phyloP scores from a whole-genome alignment of 2,797 vertebrate species.

The Selene dorsalis region DNA sequence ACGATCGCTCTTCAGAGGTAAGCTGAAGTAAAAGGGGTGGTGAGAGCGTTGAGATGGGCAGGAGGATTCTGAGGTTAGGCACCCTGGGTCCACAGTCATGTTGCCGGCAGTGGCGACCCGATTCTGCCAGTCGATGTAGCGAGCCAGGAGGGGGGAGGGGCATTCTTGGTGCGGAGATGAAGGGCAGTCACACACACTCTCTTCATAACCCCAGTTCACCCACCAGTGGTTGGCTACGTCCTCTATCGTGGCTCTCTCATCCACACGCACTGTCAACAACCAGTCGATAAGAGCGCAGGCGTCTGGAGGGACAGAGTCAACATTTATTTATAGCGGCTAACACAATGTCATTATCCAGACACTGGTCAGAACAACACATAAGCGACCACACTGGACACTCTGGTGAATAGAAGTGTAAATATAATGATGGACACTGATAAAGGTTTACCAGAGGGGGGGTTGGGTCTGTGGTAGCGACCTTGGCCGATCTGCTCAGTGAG shows the following conservation, averaged over 20 bases:
- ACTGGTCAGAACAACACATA: neutral
- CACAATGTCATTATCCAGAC: neutral
- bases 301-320: constrained; percentile 74
- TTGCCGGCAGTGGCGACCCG: constrained; percentile 58
- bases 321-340: constrained; percentile 41
- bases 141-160: constrained; percentile 86
- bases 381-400: neutral
- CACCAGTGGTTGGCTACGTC: constrained; percentile 92
- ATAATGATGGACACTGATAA: neutral
- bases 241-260: constrained; percentile 87
- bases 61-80: constrained; percentile 56
- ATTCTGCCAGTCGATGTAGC: constrained; percentile 90
- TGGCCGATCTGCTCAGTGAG: constrained; percentile 87
- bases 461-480: constrained; percentile 84
- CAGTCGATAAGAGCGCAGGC: constrained; percentile 89
- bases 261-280: constrained; percentile 85
- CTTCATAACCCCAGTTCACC: constrained; percentile 90
- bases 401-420: neutral
- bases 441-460: constrained; percentile 84
- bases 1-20: constrained; percentile 65
- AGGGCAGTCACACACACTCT: constrained; percentile 86
- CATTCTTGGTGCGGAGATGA: constrained; percentile 81
- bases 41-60: constrained; percentile 39
- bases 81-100: constrained; percentile 39
- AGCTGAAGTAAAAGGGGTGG: constrained; percentile 71